phyloP scores from a whole-genome alignment of 1,140 invertebrate genomes.

The Sinella curviseta region DNA sequence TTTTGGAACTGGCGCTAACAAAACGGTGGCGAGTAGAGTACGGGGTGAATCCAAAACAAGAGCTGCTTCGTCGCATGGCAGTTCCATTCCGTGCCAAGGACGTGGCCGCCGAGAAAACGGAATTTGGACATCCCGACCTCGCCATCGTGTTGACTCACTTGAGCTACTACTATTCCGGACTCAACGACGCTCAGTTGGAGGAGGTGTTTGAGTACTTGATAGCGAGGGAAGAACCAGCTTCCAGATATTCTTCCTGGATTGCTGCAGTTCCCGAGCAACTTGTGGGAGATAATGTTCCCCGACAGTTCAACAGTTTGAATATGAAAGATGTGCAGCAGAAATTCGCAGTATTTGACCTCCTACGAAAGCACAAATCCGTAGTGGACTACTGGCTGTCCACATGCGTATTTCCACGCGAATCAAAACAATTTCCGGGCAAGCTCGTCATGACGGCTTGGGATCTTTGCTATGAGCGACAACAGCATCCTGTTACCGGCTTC shows the following conservation, averaged over 20 bases:
- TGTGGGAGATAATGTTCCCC: no score
- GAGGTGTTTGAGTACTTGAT: conserved; percentile 24
- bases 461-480: background rate
- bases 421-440: conserved; percentile 38
- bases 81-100: conserved; percentile 44
- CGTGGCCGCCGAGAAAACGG: conserved; percentile 37
- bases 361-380: conserved; percentile 33
- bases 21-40: conserved; percentile 48
- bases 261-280: background rate
- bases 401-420: conserved; percentile 33
- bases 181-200: conserved; percentile 30
- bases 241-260: conserved; percentile 27
- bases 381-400: conserved; percentile 40
- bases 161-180: conserved; percentile 41
- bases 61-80: conserved; percentile 5
- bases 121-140: conserved; percentile 43
- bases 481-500: conserved; percentile 29
- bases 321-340: conserved; percentile 34
- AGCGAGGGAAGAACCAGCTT: background rate
- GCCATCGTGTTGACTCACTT: conserved; percentile 38
- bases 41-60: conserved; percentile 38
- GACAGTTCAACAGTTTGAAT: no score
- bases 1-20: conserved; percentile 28
- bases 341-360: conserved; percentile 26
- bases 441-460: conserved; percentile 38